Evolutionary conservation across 2,797 vertebrate species (phyloP).

Genomic region (Sternotherus odoratus): DNA sequence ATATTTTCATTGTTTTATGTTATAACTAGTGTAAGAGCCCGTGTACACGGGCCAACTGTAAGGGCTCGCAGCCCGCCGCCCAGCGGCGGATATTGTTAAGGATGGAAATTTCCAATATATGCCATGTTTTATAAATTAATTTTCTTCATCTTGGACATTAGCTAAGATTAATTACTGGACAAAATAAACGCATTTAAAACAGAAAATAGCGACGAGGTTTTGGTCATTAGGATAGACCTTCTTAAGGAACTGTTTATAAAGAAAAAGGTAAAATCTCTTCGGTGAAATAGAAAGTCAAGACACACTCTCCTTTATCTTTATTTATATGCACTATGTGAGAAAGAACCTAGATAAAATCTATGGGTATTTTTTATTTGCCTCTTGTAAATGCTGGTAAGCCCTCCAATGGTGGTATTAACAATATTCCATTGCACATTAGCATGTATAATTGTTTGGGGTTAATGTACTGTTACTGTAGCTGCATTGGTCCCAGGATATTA

Average conservation of each 20-base stretch:
- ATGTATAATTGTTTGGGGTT: neutral
- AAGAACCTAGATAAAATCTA: neutral
- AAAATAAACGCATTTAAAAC: neutral
- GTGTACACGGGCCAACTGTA: too few relatives aligned
- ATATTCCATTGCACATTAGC: neutral
- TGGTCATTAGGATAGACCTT: neutral
- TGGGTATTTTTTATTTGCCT: neutral
- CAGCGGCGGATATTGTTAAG: conserved; percentile 1
- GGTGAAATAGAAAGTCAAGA: neutral
- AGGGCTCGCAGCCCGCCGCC: too few relatives aligned
- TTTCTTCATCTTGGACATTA: neutral
- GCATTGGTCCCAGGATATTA: neutral
- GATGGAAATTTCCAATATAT: neutral
- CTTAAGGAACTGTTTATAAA: neutral
- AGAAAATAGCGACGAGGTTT: neutral
- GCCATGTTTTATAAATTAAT: neutral
- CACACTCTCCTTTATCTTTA: neutral
- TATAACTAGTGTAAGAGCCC: too few relatives aligned
- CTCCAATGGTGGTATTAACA: neutral
- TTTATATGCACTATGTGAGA: neutral
- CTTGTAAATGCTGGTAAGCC: neutral
- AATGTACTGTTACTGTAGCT: neutral
- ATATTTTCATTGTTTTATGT: neutral
- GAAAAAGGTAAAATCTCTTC: neutral
- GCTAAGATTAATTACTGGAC: neutral